Base-by-base conservation (phyloP, 2,888 invertebrate genomes). In the Phymatocera aterrima region DNA sequence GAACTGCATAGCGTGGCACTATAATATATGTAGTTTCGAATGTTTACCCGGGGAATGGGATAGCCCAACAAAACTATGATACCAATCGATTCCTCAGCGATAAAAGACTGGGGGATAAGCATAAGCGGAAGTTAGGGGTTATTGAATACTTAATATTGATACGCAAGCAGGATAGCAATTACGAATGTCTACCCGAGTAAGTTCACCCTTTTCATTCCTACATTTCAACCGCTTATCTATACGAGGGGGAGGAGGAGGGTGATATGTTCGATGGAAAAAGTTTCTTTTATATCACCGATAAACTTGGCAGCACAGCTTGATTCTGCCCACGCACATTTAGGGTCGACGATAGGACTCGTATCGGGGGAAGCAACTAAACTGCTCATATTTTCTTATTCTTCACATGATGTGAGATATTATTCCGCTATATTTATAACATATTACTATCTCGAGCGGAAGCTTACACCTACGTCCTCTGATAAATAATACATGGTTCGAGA, bases 71-170 rank as follows among this genome's bases (percentile, higher is more conserved):
- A 21, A 51, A 51, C 51, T 8, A 51, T 24, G 15, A 24, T 10
- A n/a, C 3, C 0, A 46, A 46, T 15, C 3, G n/a, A 3, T 3
- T 3, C 12, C 8, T 5, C n/a, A n/a, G 8, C n/a, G 5, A 51
- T 60, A n/a, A n/a, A 57, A 8, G 64, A 2, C 8, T n/a, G 64
- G 15, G 31, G 2, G 43, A n/a, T 34, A 68, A 21, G 15, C 40
- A n/a, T 24, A 12, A 6, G 28, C n/a, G 46, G 65, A 60, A 60
- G 37, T n/a, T n/a, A n/a, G 24, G 10, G 10, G 2, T 51, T 72
- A 72, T 72, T 51, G 70, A 34, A 72, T 31, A 51, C 31, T 51
- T 72, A n/a, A n/a, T 72, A 51, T 51, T 72, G 48, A 72, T 72
- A 18, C 0, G 18, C 10, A 5, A 43, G 15, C 15, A 28, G 18